Percentiles rank a stretch among this genome's conserved stretches.
Conservation (phyloP, 2,888 invertebrate species). For the Drosophila anomalata region DNA sequence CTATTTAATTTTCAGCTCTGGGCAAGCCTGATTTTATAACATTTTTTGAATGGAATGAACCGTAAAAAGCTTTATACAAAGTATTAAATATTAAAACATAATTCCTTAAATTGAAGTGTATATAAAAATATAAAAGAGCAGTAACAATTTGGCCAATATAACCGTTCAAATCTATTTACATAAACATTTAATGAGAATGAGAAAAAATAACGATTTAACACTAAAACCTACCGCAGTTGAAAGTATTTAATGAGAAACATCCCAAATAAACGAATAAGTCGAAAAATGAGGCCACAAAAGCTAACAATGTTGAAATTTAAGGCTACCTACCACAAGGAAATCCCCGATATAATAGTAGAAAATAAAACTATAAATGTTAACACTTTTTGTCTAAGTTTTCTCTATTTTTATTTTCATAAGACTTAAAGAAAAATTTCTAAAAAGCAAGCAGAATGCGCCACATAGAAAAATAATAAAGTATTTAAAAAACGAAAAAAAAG, state of each 20-base stretch:
- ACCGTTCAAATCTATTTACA: constrained; percentile 36
- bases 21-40: constrained; percentile 39
- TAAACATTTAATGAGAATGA: constrained; percentile 43
- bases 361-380: constrained; percentile 64
- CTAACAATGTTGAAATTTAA: constrained; percentile 35
- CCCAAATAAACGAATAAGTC: constrained; percentile 36
- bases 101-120: constrained; percentile 61
- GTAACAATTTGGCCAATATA: constrained; percentile 61
- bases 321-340: constrained; percentile 22
- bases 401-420: constrained; percentile 65
- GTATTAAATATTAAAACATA: constrained; percentile 32
- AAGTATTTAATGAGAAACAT: constrained; percentile 45
- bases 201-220: constrained; percentile 34
- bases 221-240: constrained; percentile 69
- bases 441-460: constrained; percentile 37
- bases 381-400: constrained; percentile 59
- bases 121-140: constrained; percentile 48
- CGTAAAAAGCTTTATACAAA: constrained; percentile 64
- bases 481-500: constrained; percentile 24
- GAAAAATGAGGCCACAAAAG: constrained; percentile 48
- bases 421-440: constrained; percentile 42
- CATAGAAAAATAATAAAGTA: constrained; percentile 40
- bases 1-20: constrained; percentile 38
- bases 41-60: constrained; percentile 46
- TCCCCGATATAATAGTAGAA: constrained; percentile 52